phyloP scores from a whole-genome alignment of 1,140 invertebrate genomes.

The Camponotus floridanus region DNA sequence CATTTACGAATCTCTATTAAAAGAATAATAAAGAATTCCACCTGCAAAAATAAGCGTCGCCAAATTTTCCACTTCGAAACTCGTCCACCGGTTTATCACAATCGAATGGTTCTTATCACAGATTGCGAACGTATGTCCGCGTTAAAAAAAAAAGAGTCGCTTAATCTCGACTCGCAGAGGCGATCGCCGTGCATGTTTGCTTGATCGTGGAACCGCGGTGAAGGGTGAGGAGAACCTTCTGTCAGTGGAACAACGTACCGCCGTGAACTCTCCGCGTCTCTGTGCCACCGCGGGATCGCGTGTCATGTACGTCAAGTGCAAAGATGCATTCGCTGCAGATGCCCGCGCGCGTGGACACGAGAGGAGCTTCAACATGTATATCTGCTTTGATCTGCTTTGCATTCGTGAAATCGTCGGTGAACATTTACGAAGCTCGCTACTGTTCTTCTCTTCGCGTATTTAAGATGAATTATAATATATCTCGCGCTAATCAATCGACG shows the following conservation, averaged over 20 bases:
- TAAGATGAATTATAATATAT: background rate
- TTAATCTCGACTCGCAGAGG: constrained; percentile 22
- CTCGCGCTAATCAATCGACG: background rate
- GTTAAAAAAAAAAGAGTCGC: constrained; percentile 38
- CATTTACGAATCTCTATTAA: background rate
- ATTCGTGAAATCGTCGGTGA: background rate
- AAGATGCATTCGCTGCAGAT: constrained; percentile 81
- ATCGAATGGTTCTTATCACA: background rate
- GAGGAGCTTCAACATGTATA: constrained; percentile 36
- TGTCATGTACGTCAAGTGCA: constrained; percentile 83
- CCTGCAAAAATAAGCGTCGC: background rate
- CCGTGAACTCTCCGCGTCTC: constrained; percentile 80
- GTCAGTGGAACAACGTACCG: constrained; percentile 83
- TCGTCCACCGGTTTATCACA: background rate
- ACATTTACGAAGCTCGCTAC: background rate
- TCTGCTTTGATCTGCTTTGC: constrained; percentile 12
- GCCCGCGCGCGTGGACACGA: constrained; percentile 56
- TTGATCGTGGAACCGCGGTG: constrained; percentile 52
- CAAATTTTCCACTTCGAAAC: background rate
- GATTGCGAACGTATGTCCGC: background rate
- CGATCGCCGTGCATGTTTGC: constrained; percentile 24
- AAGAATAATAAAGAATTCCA: background rate
- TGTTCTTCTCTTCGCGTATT: background rate
- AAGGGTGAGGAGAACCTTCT: constrained; percentile 71
- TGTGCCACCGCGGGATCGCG: constrained; percentile 80